Conservation (phyloP, 2,888 invertebrate species). For the Pinctada fucata region DNA sequence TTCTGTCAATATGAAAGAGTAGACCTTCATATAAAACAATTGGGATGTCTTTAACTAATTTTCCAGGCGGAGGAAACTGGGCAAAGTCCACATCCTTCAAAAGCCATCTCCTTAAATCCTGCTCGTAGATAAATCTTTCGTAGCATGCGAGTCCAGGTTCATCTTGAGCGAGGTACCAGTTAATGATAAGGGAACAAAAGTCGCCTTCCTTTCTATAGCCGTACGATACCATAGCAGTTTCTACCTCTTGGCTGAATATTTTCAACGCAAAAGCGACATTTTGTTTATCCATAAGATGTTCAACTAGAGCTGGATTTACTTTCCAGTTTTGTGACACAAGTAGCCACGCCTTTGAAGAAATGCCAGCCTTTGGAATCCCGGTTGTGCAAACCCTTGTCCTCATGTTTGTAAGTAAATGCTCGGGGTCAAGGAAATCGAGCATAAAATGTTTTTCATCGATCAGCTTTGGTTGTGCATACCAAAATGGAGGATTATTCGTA, state of each 20-base stretch:
- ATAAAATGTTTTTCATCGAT: no score
- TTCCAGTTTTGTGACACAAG: no score
- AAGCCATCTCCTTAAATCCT: not conserved
- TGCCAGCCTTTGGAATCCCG: no score
- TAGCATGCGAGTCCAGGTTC: not conserved
- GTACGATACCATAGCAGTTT: not conserved
- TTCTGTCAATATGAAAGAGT: not conserved
- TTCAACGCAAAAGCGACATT: not conserved
- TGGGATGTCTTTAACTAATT: not conserved
- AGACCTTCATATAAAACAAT: conserved; percentile 3
- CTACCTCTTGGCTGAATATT: not conserved
- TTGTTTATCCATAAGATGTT: not conserved
- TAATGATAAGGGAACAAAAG: not conserved
- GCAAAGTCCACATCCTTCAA: not conserved
- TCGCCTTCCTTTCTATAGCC: not conserved
- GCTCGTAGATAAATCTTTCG: not conserved
- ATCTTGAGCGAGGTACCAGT: not conserved
- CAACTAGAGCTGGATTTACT: no score
- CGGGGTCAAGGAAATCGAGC: no score
- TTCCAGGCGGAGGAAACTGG: conserved; percentile 1
- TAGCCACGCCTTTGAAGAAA: no score
- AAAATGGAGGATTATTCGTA: no score
- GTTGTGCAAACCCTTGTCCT: no score
- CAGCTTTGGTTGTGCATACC: no score
- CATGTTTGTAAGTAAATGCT: no score